Evolutionary conservation across 2,888 invertebrate species (phyloP).

Genomic region (Orthonychiurus folsomi): DNA sequence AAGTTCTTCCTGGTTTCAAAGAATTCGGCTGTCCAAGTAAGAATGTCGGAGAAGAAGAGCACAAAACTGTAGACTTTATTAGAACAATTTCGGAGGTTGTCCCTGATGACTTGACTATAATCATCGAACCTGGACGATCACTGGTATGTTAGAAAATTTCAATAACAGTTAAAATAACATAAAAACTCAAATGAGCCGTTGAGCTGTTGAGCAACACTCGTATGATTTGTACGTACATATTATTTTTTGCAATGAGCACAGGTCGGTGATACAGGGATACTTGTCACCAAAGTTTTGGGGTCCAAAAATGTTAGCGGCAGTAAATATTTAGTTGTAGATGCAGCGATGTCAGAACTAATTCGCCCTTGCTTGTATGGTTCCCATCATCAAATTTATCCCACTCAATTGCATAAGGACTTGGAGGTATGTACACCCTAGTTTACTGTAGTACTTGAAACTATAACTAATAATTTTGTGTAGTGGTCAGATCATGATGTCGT

Average conservation of each 20-base stretch:
- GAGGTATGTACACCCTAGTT: too few relatives aligned
- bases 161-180: slow-evolving; percentile 3
- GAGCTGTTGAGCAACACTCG: too few relatives aligned
- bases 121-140: slow-evolving; percentile 46
- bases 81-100: slow-evolving; percentile 27
- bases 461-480: too few relatives aligned
- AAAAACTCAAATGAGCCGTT: background rate
- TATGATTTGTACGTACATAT: background rate
- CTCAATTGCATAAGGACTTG: slow-evolving; percentile 5
- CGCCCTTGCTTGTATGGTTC: slow-evolving; percentile 45
- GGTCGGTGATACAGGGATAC: slow-evolving; percentile 38
- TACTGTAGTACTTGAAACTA: too few relatives aligned
- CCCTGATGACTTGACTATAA: slow-evolving; percentile 41
- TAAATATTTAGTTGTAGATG: slow-evolving; percentile 44
- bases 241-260: slow-evolving; percentile 16
- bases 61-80: slow-evolving; percentile 24
- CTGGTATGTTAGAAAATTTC: slow-evolving; percentile 37
- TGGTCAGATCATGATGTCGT: slow-evolving; percentile 43
- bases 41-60: background rate
- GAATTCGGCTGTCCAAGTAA: slow-evolving; percentile 31
- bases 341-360: slow-evolving; percentile 45
- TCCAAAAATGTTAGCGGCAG: slow-evolving; percentile 41
- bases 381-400: slow-evolving; percentile 45
- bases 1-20: slow-evolving; percentile 28
- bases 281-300: slow-evolving; percentile 43